These are phyloP conservation scores for Sebastes minor DNA, from an alignment of 2,797 vertebrate genomes.

Conservation along the genomic window DNA sequence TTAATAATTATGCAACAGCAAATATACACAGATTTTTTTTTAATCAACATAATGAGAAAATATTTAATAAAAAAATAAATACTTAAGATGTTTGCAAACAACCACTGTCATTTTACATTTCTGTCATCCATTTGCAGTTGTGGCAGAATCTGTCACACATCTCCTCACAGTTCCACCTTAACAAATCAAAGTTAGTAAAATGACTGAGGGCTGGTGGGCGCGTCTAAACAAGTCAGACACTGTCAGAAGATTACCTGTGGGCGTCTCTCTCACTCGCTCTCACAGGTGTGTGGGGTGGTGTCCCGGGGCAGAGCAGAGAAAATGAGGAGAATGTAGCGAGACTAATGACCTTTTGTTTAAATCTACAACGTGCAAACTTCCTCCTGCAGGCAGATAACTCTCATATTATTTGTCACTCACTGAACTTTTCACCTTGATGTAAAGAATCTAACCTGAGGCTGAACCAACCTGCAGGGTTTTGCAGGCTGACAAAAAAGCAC, in stretches of 20 bases:
- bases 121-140: not conserved
- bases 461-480: not conserved
- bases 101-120: not conserved
- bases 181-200: not conserved
- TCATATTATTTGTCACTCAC: not conserved
- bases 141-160: not conserved
- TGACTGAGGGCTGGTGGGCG: not conserved
- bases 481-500: not conserved
- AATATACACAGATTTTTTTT: not conserved
- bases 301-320: not conserved
- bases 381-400: not conserved
- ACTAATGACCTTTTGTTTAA: not conserved
- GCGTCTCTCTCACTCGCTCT: not conserved
- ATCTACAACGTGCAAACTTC: not conserved
- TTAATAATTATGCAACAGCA: not conserved
- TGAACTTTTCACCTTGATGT: not conserved
- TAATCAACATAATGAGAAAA: not conserved
- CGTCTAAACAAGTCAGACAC: not conserved
- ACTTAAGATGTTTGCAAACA: not conserved
- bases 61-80: not conserved
- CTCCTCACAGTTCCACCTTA: conserved; percentile 29
- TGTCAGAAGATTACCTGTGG: not conserved
- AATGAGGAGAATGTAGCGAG: not conserved
- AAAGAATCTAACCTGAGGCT: not conserved
- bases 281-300: not conserved